Conservation (phyloP, 2,113 vertebrate genomes). For the Archilochus colubris region DNA sequence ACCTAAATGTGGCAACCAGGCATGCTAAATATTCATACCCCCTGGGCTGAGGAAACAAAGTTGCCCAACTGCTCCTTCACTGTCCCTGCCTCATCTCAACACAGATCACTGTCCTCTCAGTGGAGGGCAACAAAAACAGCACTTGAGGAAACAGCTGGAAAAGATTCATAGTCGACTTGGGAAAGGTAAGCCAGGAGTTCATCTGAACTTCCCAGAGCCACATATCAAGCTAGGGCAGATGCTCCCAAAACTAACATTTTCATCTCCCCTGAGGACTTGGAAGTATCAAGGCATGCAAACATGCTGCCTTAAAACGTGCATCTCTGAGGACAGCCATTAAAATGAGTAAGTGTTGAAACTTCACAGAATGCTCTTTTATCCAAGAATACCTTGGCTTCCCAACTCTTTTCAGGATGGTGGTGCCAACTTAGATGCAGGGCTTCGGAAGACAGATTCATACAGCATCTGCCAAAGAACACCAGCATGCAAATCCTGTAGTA, state of each 20-base stretch:
- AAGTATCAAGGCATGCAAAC: neutral
- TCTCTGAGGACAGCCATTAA: neutral
- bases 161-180: neutral
- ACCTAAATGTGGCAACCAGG: neutral
- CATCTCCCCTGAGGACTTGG: neutral
- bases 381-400: neutral
- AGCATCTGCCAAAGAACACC: neutral
- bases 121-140: neutral
- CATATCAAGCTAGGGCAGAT: neutral
- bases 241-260: neutral
- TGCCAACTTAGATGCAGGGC: neutral
- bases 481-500: neutral
- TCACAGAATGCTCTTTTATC: neutral
- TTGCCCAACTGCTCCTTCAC: neutral
- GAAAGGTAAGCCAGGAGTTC: neutral
- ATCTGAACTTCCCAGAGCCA: neutral
- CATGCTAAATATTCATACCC: neutral
- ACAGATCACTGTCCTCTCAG: neutral
- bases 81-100: neutral
- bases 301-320: fast-evolving
- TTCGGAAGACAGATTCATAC: neutral
- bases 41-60: no score
- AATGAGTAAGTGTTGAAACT: neutral
- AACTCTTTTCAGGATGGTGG: neutral
- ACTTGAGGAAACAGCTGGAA: neutral